Evolutionary conservation across 1,140 invertebrate species (phyloP).

Genomic region (Drosophila biarmipes): DNA sequence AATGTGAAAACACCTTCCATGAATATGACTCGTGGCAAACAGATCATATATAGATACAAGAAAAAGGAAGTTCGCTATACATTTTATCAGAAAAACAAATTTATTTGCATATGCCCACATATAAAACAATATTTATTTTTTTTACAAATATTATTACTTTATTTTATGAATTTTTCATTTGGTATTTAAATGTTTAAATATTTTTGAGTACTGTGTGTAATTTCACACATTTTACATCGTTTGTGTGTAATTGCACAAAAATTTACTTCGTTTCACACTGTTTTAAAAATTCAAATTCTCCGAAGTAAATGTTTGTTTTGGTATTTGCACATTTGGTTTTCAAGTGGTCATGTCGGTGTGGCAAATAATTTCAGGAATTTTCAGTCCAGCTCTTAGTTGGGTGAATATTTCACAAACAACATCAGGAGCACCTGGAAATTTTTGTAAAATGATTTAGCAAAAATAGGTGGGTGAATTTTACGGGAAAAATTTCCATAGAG

Average conservation of each 20-base stretch:
- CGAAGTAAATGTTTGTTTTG: not conserved
- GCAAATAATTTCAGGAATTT: not conserved
- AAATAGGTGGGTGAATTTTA: not conserved
- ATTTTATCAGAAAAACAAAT: no score
- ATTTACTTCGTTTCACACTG: not conserved
- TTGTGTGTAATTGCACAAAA: not conserved
- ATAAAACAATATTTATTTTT: no score
- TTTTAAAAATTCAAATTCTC: not conserved
- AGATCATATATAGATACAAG: no score
- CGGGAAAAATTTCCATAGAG: not conserved
- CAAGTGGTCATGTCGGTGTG: not conserved
- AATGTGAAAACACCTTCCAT: not conserved
- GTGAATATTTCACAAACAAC: conserved; percentile 2
- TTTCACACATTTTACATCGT: not conserved
- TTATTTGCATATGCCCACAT: no score
- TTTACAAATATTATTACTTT: no score
- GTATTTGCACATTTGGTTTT: not conserved
- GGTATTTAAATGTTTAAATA: not conserved
- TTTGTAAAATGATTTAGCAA: conserved; percentile 58
- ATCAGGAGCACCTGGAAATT: not conserved
- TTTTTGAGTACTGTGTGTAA: not conserved
- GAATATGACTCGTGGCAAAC: not conserved
- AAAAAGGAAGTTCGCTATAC: no score
- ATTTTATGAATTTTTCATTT: not conserved
- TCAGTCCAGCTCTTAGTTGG: not conserved